Percentiles rank a stretch among this genome's conserved stretches.
These are phyloP conservation scores for Cabera pusaria DNA, from an alignment of 2,888 invertebrate genomes.

Conservation along the genomic window DNA sequence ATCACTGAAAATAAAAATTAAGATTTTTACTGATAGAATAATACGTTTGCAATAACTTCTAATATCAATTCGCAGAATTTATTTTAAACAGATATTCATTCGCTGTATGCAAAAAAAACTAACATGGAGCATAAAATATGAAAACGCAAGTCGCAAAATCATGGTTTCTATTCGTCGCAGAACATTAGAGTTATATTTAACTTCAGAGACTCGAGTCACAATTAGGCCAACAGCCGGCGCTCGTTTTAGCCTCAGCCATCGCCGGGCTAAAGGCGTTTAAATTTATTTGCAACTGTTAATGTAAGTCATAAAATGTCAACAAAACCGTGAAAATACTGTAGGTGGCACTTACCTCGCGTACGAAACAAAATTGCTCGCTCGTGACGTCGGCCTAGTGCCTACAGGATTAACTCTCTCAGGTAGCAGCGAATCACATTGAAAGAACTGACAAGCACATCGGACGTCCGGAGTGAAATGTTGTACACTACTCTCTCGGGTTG, in stretches of 20 bases:
- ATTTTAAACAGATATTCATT: constrained; percentile 30
- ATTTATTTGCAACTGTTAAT: constrained; percentile 61
- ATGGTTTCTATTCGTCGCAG: constrained; percentile 51
- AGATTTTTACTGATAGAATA: too few species aligned
- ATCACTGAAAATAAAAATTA: constrained; percentile 86
- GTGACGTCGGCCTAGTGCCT: constrained; percentile 86
- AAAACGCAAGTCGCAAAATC: constrained; percentile 55
- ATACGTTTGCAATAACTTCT: constrained; percentile 4
- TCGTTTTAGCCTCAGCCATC: constrained; percentile 80
- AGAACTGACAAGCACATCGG: constrained; percentile 93
- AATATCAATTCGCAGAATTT: constrained; percentile 42
- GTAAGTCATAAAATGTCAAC: constrained; percentile 59
- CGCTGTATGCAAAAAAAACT: constrained; percentile 39
- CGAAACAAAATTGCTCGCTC: constrained; percentile 76
- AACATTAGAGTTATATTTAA: constrained; percentile 73
- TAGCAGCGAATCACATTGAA: constrained; percentile 90
- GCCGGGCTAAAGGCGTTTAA: constrained; percentile 62
- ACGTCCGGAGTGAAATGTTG: constrained; percentile 90
- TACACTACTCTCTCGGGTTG: constrained; percentile 88
- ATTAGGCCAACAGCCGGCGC: constrained; percentile 78
- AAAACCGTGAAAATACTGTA: constrained; percentile 47
- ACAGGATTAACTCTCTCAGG: constrained; percentile 89
- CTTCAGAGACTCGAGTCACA: constrained; percentile 69
- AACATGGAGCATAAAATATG: constrained; percentile 31
- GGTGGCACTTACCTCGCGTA: constrained; percentile 67